A percentile compares a stretch with the other conserved stretches of the same genome.
Evolutionary conservation across 2,888 invertebrate species (phyloP).

Genomic region (Nudaria mundana): DNA sequence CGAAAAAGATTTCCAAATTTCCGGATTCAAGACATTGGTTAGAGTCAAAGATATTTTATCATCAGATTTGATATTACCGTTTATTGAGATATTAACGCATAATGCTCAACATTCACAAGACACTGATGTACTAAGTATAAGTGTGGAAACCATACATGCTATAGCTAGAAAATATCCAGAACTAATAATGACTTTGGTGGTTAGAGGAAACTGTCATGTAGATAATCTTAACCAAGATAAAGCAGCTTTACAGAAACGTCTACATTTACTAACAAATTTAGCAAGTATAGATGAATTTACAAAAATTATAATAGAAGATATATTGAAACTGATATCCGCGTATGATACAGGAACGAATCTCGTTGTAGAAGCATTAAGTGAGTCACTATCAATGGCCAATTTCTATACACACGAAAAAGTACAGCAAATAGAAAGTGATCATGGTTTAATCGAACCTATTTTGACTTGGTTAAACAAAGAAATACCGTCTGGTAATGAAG

Average conservation of each 20-base stretch:
- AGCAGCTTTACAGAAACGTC: slow-evolving; percentile 52
- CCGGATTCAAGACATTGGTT: slow-evolving; percentile 76
- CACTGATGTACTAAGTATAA: slow-evolving; percentile 60
- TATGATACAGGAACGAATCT: slow-evolving; percentile 48
- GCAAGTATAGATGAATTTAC: slow-evolving; percentile 74
- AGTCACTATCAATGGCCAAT: slow-evolving; percentile 53
- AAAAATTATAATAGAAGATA: slow-evolving; percentile 65
- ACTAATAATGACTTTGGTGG: slow-evolving; percentile 72
- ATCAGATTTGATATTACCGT: slow-evolving; percentile 64
- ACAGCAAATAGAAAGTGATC: slow-evolving; percentile 67
- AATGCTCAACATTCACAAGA: slow-evolving; percentile 69
- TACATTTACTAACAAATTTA: slow-evolving; percentile 69
- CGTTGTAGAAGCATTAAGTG: slow-evolving; percentile 58
- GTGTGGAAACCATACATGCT: slow-evolving; percentile 74
- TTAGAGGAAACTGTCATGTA: slow-evolving; percentile 70
- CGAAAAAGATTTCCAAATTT: slow-evolving; percentile 67
- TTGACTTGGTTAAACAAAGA: slow-evolving; percentile 59
- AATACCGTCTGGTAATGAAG: slow-evolving; percentile 39
- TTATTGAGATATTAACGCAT: slow-evolving; percentile 76
- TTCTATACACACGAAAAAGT: slow-evolving; percentile 59
- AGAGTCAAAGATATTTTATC: slow-evolving; percentile 68
- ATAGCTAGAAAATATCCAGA: slow-evolving; percentile 77
- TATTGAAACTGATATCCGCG: slow-evolving; percentile 55
- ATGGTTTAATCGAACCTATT: slow-evolving; percentile 62
- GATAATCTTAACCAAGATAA: slow-evolving; percentile 53